Evolutionary conservation across 2,113 vertebrate species (phyloP).

Genomic region (Hirundichthys speculiger): DNA sequence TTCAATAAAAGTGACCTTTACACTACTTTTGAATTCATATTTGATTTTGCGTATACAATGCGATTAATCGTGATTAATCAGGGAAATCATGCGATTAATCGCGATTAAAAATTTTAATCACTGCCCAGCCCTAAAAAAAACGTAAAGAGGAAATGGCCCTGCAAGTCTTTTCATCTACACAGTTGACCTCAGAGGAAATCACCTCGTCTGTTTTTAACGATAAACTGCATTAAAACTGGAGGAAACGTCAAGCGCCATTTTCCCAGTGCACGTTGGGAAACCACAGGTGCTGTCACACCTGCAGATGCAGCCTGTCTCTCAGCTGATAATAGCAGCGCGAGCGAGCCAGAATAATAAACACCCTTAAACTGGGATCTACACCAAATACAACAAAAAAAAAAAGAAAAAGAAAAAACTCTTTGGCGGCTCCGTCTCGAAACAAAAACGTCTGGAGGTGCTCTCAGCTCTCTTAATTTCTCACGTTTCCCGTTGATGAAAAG

Average conservation of each 20-base stretch:
- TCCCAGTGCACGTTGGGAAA: constrained; percentile 7
- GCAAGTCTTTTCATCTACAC: too few species aligned
- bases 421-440: constrained; percentile 17
- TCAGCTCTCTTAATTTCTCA: constrained; percentile 41
- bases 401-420: not conserved
- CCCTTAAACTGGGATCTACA: constrained; percentile 32
- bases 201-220: too few species aligned
- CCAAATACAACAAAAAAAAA: constrained; percentile 27
- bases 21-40: too few species aligned
- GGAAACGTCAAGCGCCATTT: constrained; percentile 20
- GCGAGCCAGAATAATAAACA: constrained; percentile 35
- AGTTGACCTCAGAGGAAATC: not conserved
- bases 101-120: too few species aligned
- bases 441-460: constrained; percentile 19
- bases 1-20: too few species aligned
- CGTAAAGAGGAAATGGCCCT: too few species aligned
- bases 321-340: constrained; percentile 46
- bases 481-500: constrained; percentile 20
- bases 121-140: too few species aligned
- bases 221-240: not conserved
- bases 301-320: constrained; percentile 35
- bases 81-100: too few species aligned
- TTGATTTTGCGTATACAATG: too few species aligned
- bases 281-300: constrained; percentile 28
- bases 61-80: too few species aligned